phyloP scores from a whole-genome alignment of 2,888 invertebrate genomes.

The Drosophila mercatorum region DNA sequence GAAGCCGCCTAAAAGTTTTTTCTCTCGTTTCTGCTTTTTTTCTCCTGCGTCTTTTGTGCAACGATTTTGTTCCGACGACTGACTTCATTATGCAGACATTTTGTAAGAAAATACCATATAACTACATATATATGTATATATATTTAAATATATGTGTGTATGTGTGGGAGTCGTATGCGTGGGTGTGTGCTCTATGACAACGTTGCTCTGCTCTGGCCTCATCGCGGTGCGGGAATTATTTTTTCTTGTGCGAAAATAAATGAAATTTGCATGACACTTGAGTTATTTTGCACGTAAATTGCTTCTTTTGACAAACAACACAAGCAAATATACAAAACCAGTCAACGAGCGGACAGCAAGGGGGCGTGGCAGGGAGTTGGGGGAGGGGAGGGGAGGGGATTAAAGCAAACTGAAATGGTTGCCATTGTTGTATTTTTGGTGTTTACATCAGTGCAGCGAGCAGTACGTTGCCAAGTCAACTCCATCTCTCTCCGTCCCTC shows the following conservation, averaged over 20 bases:
- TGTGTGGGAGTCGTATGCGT: conserved; percentile 12
- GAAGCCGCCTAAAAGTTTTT: conserved; percentile 46
- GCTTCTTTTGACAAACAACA: conserved; percentile 82
- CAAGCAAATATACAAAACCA: conserved; percentile 72
- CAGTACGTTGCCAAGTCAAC: conserved; percentile 64
- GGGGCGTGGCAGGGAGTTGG: conserved; percentile 3
- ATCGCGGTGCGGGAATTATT: conserved; percentile 72
- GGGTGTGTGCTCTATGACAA: conserved; percentile 63
- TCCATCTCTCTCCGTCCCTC: conserved; percentile 16
- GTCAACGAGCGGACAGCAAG: conserved; percentile 38
- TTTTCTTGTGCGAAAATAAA: conserved; percentile 79
- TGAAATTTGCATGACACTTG: conserved; percentile 84
- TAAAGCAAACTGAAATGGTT: conserved; percentile 67
- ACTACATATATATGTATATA: conserved; percentile 34
- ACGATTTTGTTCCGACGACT: conserved; percentile 64
- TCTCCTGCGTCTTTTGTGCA: conserved; percentile 47
- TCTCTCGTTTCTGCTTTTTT: neutral
- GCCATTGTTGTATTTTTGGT: conserved; percentile 81
- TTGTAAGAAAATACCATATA: conserved; percentile 66
- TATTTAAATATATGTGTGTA: neutral
- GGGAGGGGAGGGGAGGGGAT: conserved; percentile 7
- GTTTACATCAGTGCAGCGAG: conserved; percentile 73
- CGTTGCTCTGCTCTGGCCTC: conserved; percentile 47
- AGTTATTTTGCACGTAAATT: conserved; percentile 84
- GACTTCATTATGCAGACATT: conserved; percentile 76